These are phyloP conservation scores for Axis porcinus DNA, from an alignment of 2,113 vertebrate species.

Conservation along the genomic window DNA sequence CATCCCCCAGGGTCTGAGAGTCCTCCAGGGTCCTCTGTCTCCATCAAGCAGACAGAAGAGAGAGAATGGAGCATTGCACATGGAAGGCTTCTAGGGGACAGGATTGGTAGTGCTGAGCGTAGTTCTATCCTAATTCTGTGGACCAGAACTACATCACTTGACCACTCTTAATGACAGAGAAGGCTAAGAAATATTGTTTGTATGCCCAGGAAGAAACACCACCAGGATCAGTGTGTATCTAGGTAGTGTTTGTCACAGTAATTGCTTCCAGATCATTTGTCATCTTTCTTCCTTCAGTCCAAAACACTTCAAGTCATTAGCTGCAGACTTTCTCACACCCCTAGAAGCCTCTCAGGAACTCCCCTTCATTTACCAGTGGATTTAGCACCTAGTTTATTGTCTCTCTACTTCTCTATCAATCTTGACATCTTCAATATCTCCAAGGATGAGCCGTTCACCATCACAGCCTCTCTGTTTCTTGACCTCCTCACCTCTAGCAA, in stretches of 20 bases:
- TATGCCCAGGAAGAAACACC: neutral
- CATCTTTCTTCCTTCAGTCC: neutral
- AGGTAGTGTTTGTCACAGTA: neutral
- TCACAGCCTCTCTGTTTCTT: neutral
- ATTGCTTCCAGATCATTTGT: neutral
- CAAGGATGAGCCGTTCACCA: neutral
- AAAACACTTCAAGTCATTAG: neutral
- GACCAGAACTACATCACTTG: neutral
- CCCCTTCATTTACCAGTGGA: neutral
- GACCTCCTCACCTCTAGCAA: neutral
- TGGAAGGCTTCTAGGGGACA: neutral
- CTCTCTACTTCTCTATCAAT: neutral
- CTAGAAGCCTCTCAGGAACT: neutral
- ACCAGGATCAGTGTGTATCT: rapidly evolving
- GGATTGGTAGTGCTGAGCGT: neutral
- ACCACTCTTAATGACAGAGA: neutral
- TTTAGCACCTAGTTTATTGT: neutral
- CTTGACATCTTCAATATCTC: neutral
- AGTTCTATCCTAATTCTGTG: neutral
- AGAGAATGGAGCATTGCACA: neutral
- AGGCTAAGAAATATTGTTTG: neutral
- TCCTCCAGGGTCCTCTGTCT: neutral
- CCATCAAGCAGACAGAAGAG: neutral
- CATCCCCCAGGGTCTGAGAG: neutral
- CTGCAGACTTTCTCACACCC: neutral